Evolutionary conservation across 1,140 invertebrate species (phyloP).

Genomic region (Achatina immaculata): DNA sequence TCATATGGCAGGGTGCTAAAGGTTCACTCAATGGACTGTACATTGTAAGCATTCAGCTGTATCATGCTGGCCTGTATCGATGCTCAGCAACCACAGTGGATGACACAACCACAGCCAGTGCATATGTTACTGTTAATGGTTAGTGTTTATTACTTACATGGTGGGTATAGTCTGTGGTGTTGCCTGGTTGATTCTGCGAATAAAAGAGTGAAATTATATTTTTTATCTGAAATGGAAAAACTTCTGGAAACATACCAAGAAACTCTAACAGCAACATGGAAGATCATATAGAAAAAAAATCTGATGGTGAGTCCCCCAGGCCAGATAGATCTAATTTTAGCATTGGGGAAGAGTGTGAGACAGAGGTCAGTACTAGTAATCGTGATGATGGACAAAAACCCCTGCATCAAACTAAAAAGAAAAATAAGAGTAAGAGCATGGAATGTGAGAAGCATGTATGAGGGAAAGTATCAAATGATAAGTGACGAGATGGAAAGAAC

Average conservation of each 20-base stretch:
- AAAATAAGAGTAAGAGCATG: no score
- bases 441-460: no score
- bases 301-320: no score
- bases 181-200: neutral
- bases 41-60: constrained; percentile 60
- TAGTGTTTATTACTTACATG: constrained; percentile 39
- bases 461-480: no score
- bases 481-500: no score
- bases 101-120: constrained; percentile 84
- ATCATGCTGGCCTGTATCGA: constrained; percentile 62
- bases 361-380: no score
- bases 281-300: no score
- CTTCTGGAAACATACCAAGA: neutral
- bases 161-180: neutral
- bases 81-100: constrained; percentile 86
- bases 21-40: constrained; percentile 53
- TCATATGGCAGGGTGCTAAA: neutral
- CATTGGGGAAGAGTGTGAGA: no score
- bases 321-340: no score
- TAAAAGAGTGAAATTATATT: neutral
- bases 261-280: no score
- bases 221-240: neutral
- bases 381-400: no score
- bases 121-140: constrained; percentile 88
- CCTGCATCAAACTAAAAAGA: no score